Conservation (phyloP, 2,797 vertebrate species). For the Karalla daura region DNA sequence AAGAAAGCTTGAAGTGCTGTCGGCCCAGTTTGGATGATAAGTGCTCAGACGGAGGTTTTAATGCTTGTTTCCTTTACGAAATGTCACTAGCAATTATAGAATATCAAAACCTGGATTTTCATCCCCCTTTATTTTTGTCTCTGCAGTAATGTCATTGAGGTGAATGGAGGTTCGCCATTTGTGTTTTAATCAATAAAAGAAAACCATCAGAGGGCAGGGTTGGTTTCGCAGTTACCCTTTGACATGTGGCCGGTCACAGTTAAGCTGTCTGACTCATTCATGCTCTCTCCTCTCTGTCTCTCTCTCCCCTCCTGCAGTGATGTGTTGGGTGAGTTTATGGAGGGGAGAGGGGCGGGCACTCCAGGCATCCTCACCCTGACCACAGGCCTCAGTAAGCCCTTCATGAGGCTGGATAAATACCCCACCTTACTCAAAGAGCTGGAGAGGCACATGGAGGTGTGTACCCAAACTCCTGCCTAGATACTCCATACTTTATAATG, state of each 20-base stretch:
- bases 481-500: background rate
- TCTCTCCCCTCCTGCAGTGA: slow-evolving; percentile 83
- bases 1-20: no score
- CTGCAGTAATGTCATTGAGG: no score
- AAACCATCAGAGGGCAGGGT: no score
- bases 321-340: slow-evolving; percentile 96
- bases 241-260: background rate
- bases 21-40: no score
- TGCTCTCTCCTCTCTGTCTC: slow-evolving; percentile 6
- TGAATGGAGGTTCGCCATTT: background rate
- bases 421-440: slow-evolving; percentile 97
- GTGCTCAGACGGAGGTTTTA: no score
- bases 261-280: no score
- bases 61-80: background rate
- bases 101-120: background rate
- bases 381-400: slow-evolving; percentile 97
- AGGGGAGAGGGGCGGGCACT: slow-evolving; percentile 91
- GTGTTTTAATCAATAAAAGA: background rate
- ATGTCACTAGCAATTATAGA: no score
- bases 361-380: slow-evolving; percentile 97
- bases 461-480: background rate
- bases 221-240: no score
- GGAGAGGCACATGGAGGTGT: slow-evolving; percentile 98
- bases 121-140: no score
- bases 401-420: slow-evolving; percentile 98